Percentiles rank a stretch among this genome's conserved stretches.
phyloP scores from a whole-genome alignment of 2,888 invertebrate species.

The Polydrusus pterygomalis region DNA sequence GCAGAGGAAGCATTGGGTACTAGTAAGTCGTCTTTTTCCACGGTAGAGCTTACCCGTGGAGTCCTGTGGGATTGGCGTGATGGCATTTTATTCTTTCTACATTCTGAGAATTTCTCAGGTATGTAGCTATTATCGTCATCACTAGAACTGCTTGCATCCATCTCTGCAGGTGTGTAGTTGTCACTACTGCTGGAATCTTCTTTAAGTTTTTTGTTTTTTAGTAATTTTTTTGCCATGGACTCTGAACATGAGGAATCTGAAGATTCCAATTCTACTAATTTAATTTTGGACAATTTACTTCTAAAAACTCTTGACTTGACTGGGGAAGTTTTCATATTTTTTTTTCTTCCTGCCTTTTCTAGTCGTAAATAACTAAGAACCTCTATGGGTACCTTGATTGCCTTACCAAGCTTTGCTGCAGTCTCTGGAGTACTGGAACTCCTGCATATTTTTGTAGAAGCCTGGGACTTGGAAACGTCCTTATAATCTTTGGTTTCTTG shows the following conservation, averaged over 20 bases:
- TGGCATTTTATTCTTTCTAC: neutral
- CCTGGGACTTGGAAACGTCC: no score
- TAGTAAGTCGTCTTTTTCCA: neutral
- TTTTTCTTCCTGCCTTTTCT: neutral
- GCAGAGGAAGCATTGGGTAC: neutral
- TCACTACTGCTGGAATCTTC: no score
- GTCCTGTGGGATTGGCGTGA: neutral
- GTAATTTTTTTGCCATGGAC: neutral
- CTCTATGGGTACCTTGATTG: neutral
- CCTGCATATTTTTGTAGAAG: no score
- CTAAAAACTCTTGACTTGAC: neutral
- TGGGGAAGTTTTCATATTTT: neutral
- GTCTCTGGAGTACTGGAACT: no score
- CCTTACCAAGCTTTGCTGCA: no score
- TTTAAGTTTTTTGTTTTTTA: neutral
- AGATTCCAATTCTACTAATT: neutral
- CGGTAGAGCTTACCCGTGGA: neutral
- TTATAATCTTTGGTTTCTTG: neutral
- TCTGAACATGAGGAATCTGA: neutral
- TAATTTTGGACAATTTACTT: neutral
- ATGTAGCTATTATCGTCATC: neutral
- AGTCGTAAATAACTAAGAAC: neutral
- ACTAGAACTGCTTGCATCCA: neutral
- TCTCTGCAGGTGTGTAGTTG: no score
- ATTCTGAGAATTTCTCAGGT: neutral